Base-by-base conservation (phyloP, 1,140 invertebrate genomes). In the Reticulitermes speratus region DNA sequence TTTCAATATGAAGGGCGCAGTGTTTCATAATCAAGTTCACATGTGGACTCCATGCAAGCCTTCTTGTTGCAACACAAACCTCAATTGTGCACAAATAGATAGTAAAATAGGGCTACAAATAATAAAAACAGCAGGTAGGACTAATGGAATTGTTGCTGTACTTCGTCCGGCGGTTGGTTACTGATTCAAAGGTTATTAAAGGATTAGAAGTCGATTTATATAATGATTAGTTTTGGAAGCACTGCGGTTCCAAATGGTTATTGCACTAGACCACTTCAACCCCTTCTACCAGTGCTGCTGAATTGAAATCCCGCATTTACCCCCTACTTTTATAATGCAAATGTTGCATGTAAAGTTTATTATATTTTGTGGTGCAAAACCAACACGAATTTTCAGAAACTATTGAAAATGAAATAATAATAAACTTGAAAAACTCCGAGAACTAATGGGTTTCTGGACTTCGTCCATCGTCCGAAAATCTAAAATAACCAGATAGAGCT, bases 141-240 rank as follows among this genome's bases (percentile, higher is more conserved):
- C 25, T 75, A 75, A n/a, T 30, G 65, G n/a, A 75, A 75, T 75
- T 75, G 65, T 3, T 75, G n/a, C 6, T 75, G 65, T 75, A 75
- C 25, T 9, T 2, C n/a, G 65, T 25, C 25, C n/a, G 65, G 65
- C 7, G n/a, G 65, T 75, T 75, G 65, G 25, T 30, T 75, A 30
- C 65, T 75, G 65, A 75, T 30, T 25, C 65, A 30, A 75, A 75
- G 65, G 65, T 75, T 75, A 75, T 75, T 75, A 75, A 30, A 30
- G 65, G 65, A 75, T 75, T 75, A 75, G 65, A 75, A 75, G 65
- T 75, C 65, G 65, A 75, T 75, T 75, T 75, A 30, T 75, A n/a
- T n/a, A 75, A 30, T 30, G 65, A 75, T 75, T 75, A 75, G n/a
- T 30, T 75, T 75, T 75, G 65, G 65, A 75, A 75, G 65, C n/a